Base-by-base conservation (phyloP, 2,888 invertebrate genomes). In the Anarsia innoxiella region DNA sequence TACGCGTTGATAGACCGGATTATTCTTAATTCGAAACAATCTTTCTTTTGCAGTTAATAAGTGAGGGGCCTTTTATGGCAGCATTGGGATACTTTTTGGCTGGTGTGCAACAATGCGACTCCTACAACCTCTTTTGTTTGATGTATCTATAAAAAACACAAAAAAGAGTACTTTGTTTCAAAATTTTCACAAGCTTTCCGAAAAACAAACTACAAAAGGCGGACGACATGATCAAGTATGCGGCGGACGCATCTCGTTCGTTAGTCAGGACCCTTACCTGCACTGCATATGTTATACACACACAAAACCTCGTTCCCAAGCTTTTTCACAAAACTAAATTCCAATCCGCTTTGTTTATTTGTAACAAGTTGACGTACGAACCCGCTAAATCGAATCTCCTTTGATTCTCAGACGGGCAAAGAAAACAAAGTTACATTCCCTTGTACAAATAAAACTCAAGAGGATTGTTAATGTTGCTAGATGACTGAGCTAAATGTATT, bases 251-350 rank as follows among this genome's bases (percentile, higher is more conserved):
- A 58, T 72, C 48, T 59, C 64, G 65, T 77, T 83, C 83, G 83
- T 83, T 83, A 83, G 80, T 59, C 55, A 56, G 59, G 39, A 51
- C 63, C 70, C 66, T 69, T 75, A 82, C 83, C 83, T 82, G 79
- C 70, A 46, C 76, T 78, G 83, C 83, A 82, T 83, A 83, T 82
- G 83, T 82, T 82, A 79, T 29, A 5, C 29, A 12, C 13, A 4
- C 23, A 30, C 36, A 10, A 39, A 42, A 19, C 42, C 28, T 38
- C 23, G 16, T 25, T 16, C 47, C 43, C 39, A 46, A 39, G 25
- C 56, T 65, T 69, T 69, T 66, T 66, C 53, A 51, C 56, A 48
- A 60, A 77, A 78, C 79, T 76, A 74, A 68, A 76, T 68, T 63
- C 66, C 54, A 53, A 59, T 61, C 61, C 56, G 47, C 55, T 66